Conservation (phyloP, 2,113 vertebrate genomes). For the Onychorhynchus coronatus region DNA sequence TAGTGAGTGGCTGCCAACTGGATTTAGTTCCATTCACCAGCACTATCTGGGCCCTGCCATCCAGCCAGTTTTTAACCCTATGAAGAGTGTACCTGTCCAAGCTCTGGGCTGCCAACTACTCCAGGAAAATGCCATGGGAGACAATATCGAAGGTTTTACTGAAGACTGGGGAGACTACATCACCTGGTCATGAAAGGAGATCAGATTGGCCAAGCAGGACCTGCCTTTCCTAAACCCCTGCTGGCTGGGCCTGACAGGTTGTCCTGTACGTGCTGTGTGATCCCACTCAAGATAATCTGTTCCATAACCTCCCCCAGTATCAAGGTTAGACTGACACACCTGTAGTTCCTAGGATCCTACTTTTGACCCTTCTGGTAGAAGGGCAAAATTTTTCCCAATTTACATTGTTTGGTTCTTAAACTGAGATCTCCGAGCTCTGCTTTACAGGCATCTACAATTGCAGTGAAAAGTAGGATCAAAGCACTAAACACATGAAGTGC, state of each 20-base stretch:
- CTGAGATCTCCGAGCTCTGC: neutral
- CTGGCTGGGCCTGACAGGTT: neutral
- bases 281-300: neutral
- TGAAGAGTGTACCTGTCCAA: neutral
- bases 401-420: neutral
- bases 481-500: neutral
- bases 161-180: neutral
- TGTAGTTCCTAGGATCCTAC: neutral
- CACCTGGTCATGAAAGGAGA: neutral
- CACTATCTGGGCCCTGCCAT: neutral
- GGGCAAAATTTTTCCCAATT: neutral
- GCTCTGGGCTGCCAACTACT: neutral
- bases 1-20: rapidly evolving
- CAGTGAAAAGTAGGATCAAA: neutral
- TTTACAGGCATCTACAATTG: neutral
- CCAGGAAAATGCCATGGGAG: neutral
- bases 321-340: neutral
- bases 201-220: neutral
- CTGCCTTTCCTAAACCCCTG: neutral
- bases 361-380: neutral
- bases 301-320: neutral
- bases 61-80: neutral
- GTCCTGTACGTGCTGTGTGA: neutral
- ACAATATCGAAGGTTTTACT: neutral
- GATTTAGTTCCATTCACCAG: neutral